Evolutionary conservation across 1,140 invertebrate genomes (phyloP), one percentile per base, ranked within the genome.

Genomic region (Neodiprion lecontei): DNA sequence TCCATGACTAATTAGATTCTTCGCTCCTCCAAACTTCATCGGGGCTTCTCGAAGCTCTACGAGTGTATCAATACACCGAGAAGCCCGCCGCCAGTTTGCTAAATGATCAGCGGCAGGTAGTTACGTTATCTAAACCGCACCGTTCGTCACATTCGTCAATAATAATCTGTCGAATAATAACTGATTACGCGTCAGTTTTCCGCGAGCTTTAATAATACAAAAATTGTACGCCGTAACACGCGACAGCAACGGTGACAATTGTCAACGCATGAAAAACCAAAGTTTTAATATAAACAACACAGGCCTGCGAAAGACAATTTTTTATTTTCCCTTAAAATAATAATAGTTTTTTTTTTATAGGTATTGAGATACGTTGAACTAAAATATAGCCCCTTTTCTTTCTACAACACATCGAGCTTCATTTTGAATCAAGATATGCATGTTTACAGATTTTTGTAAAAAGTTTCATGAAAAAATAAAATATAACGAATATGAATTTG

Each of bases 391-490:
- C 0, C 0, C 17, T 21, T 21, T 21, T 21, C 17, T 21, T 21
- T 21, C 17, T 1, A 21, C 17, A 21, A 21, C 17, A 21, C 17
- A 21, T 21, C 0, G 17, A 21, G 17, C 17, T 21, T 21, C 17
- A 21, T 21, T 21, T 21, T 21, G 17, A 21, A 21, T 21, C 28
- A 40, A 40, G 28, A 40, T 40, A 40, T 76, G 73, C 73, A 76
- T 76, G 76, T 77, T 76, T 76, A 72, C 73, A 74, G 61, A 9
- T 61, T 17, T 66, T 23, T n/a, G 48, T 8, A 21, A 23, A 67
- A 74, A 73, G 77, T 78, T 78, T 75, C 74, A 70, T 71, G 73
- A 77, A 21, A 12, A 49, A 67, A 67, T 48, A 48, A 67, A 17
- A 21, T 72, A 40, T 61, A 21, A 21, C 17, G 17, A 21, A 21